Conservation (phyloP, 2,888 invertebrate species). For the Junonia oenone region DNA sequence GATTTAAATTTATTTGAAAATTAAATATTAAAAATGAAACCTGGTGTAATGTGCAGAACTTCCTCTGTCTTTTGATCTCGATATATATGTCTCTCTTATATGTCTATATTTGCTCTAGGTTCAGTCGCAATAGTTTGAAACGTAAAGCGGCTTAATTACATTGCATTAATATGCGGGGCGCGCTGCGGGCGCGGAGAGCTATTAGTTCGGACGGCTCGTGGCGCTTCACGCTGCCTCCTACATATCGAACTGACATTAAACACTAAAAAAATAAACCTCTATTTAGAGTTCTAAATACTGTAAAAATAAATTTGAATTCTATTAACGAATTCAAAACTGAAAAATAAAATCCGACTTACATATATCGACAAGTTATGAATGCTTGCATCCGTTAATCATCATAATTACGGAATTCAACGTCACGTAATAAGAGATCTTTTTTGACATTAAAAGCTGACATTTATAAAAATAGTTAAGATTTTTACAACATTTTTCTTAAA, state of each 20-base stretch:
- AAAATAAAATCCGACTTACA: background rate
- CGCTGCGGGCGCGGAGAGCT: constrained; percentile 39
- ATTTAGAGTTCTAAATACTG: too few relatives aligned
- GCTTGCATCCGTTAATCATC: background rate
- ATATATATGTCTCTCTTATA: background rate
- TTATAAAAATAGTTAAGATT: background rate
- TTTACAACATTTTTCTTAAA: background rate
- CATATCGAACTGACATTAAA: constrained; percentile 5
- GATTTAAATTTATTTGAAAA: background rate
- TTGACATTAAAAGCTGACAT: background rate
- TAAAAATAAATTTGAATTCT: too few relatives aligned
- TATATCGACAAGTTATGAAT: background rate
- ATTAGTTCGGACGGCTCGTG: constrained; percentile 40
- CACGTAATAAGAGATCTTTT: background rate
- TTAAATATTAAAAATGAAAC: too few relatives aligned
- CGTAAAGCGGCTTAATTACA: constrained; percentile 47
- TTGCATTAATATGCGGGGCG: constrained; percentile 52
- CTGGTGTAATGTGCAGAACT: background rate
- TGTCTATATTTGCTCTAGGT: constrained; percentile 10
- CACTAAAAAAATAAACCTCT: background rate
- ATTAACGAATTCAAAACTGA: background rate
- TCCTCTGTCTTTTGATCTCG: background rate
- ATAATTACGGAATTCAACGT: background rate
- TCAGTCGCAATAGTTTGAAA: constrained; percentile 11
- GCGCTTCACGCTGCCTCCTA: constrained; percentile 8